Conservation (phyloP, 1,140 invertebrate genomes). For the Pachypsylla venusta region DNA sequence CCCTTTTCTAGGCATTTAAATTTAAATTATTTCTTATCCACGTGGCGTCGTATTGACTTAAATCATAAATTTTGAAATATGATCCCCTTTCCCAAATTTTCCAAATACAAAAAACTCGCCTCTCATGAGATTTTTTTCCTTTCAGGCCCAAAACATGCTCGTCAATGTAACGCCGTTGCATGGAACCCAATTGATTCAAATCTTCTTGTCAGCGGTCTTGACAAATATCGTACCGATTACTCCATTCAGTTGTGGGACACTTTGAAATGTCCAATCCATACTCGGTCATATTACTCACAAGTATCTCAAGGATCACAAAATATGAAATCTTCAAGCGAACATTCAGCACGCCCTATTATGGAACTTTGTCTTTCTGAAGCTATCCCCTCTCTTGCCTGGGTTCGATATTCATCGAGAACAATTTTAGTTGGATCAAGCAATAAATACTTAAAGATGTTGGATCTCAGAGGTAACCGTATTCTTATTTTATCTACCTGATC, state of each 20-base stretch:
- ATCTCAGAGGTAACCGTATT: slow-evolving; percentile 58
- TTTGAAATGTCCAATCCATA: slow-evolving; percentile 32
- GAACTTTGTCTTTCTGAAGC: slow-evolving; percentile 59
- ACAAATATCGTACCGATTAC: slow-evolving; percentile 69
- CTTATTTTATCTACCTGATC: no score
- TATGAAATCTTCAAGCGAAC: background rate
- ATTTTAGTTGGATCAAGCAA: slow-evolving; percentile 75
- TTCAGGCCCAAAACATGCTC: slow-evolving; percentile 63
- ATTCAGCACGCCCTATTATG: slow-evolving; percentile 18
- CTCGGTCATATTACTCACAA: slow-evolving; percentile 3
- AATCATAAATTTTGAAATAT: no score
- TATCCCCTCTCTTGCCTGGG: slow-evolving; percentile 72
- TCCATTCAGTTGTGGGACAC: slow-evolving; percentile 71
- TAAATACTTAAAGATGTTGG: slow-evolving; percentile 79
- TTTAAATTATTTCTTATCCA: no score
- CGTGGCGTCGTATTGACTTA: no score
- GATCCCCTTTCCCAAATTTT: no score
- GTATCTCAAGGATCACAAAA: background rate
- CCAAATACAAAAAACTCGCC: no score
- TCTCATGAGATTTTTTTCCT: no score
- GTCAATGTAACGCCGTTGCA: slow-evolving; percentile 70
- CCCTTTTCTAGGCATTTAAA: no score
- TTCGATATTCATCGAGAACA: slow-evolving; percentile 50
- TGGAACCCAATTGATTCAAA: slow-evolving; percentile 80
- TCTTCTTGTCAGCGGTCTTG: slow-evolving; percentile 67